Evolutionary conservation across 2,113 vertebrate species (phyloP).

Genomic region (Micronisus gabar): DNA sequence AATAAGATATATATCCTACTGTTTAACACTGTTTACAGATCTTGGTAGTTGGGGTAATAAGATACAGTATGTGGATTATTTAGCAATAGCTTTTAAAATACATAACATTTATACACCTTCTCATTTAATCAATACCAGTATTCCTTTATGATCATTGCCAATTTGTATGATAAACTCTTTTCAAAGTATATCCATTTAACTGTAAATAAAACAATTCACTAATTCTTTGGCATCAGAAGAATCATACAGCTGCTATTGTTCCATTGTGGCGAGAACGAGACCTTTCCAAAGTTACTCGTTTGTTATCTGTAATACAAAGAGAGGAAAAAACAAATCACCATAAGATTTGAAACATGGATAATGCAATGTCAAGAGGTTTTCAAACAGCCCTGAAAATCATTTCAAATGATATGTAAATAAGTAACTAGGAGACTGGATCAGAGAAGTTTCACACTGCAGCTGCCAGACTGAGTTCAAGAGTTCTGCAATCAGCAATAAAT

Average conservation of each 20-base stretch:
- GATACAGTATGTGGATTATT: slow-evolving; percentile 48
- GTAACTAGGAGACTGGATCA: slow-evolving; percentile 75
- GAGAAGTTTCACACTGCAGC: slow-evolving; percentile 75
- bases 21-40: slow-evolving; percentile 65
- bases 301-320: slow-evolving; percentile 87
- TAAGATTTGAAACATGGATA: slow-evolving; percentile 55
- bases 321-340: slow-evolving; percentile 57
- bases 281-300: slow-evolving; percentile 88
- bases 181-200: slow-evolving; percentile 27
- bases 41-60: slow-evolving; percentile 49
- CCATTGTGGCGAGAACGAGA: slow-evolving; percentile 94
- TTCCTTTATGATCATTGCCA: slow-evolving; percentile 38
- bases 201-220: slow-evolving; percentile 62
- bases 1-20: slow-evolving; percentile 39
- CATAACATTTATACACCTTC: slow-evolving; percentile 27
- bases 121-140: slow-evolving; percentile 35
- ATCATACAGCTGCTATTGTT: slow-evolving; percentile 83
- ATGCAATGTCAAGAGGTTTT: slow-evolving; percentile 68
- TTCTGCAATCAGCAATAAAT: slow-evolving; percentile 77
- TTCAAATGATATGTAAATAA: slow-evolving; percentile 79
- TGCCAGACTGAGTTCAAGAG: slow-evolving; percentile 77
- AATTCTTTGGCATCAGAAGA: slow-evolving; percentile 75
- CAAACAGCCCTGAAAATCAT: slow-evolving; percentile 67
- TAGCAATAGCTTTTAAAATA: slow-evolving; percentile 48
- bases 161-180: slow-evolving; percentile 31